Evolutionary conservation across 2,888 invertebrate species (phyloP).

Genomic region (Lepidochrysops patricia): DNA sequence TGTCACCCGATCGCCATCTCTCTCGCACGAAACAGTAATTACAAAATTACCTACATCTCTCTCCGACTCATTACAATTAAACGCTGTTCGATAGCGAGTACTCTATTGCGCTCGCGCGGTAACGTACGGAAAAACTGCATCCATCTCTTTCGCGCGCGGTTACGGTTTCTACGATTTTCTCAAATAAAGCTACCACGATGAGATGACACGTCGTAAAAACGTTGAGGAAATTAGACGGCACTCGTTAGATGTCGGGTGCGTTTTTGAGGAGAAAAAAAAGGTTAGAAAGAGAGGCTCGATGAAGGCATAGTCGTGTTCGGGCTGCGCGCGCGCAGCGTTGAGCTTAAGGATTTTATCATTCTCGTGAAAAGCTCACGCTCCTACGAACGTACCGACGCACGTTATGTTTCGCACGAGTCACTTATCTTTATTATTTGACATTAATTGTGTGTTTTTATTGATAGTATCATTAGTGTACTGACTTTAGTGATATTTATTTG

Average conservation of each 20-base stretch:
- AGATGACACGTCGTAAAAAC: constrained; percentile 50
- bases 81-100: constrained; percentile 39
- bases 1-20: constrained; percentile 68
- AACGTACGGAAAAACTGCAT: constrained; percentile 36
- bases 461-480: constrained; percentile 57
- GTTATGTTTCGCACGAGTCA: constrained; percentile 66
- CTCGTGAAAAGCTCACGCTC: constrained; percentile 71
- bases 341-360: constrained; percentile 68
- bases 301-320: constrained; percentile 66
- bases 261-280: constrained; percentile 61
- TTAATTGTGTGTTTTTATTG: constrained; percentile 59
- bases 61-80: constrained; percentile 63
- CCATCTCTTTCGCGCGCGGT: constrained; percentile 43
- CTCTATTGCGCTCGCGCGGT: constrained; percentile 61
- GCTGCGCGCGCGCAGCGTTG: constrained; percentile 69
- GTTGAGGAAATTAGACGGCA: constrained; percentile 46
- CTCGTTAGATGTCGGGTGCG: constrained; percentile 51
- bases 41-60: constrained; percentile 62
- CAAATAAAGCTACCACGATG: constrained; percentile 41
- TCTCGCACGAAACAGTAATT: constrained; percentile 67
- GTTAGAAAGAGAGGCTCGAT: constrained; percentile 68
- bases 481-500: constrained; percentile 31
- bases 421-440: constrained; percentile 64
- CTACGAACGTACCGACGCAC: constrained; percentile 57
- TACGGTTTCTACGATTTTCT: constrained; percentile 34